Percentiles rank a stretch among this genome's conserved stretches.
phyloP scores from a whole-genome alignment of 2,113 vertebrate species.

The Chitala chitala region DNA sequence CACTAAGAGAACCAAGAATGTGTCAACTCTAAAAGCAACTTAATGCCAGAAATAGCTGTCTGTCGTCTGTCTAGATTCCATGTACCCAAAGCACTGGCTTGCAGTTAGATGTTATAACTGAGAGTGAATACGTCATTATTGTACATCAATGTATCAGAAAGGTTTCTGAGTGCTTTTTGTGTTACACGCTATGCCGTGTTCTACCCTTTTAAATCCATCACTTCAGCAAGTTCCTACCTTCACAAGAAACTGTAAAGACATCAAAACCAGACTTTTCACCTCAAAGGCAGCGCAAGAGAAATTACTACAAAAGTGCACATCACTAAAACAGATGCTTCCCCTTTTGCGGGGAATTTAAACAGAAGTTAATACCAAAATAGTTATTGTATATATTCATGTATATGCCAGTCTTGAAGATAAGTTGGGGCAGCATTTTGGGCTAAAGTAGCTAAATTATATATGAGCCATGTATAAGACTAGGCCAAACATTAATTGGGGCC shows the following conservation, averaged over 20 bases:
- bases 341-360: not conserved
- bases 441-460: too few species aligned
- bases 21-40: not conserved
- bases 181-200: too few species aligned
- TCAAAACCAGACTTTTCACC: not conserved
- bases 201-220: not conserved
- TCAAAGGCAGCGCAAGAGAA: not conserved
- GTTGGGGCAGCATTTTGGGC: too few species aligned
- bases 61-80: not conserved
- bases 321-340: not conserved
- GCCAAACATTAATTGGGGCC: too few species aligned
- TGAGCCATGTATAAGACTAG: too few species aligned
- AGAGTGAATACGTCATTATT: not conserved
- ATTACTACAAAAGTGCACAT: not conserved
- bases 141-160: not conserved
- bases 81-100: not conserved
- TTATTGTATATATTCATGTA: too few species aligned
- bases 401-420: too few species aligned
- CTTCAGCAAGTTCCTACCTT: not conserved
- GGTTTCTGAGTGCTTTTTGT: not conserved
- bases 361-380: too few species aligned
- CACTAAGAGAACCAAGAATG: not conserved
- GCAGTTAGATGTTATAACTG: too few species aligned
- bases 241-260: not conserved
- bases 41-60: not conserved